These are phyloP conservation scores for Oegoconia quadripuncta DNA, from an alignment of 2,888 invertebrate species.

Conservation along the genomic window DNA sequence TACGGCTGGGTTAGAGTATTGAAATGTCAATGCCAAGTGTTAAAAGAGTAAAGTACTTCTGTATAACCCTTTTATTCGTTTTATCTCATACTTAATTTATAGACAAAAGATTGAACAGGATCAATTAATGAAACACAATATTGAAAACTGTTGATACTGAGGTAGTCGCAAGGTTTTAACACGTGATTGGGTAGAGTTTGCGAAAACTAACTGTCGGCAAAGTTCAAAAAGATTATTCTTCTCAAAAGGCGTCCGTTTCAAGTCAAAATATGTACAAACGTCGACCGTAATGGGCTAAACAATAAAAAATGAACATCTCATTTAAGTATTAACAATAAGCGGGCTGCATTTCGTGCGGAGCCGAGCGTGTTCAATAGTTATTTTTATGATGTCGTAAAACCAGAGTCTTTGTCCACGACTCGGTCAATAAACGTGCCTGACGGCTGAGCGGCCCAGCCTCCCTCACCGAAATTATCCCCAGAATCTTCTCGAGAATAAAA, in stretches of 20 bases:
- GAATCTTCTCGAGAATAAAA: conserved; percentile 4
- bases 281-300: conserved; percentile 62
- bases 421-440: conserved; percentile 54
- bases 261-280: conserved; percentile 77
- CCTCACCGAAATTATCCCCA: conserved; percentile 6
- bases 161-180: conserved; percentile 35
- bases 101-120: too few species aligned
- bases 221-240: conserved; percentile 44
- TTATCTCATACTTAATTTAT: too few species aligned
- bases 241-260: conserved; percentile 41
- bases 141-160: too few species aligned
- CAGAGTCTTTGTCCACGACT: conserved; percentile 63
- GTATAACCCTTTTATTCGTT: too few species aligned
- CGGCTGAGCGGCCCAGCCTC: not conserved
- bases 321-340: conserved; percentile 72
- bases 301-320: conserved; percentile 75
- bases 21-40: too few species aligned
- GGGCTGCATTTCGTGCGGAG: conserved; percentile 59
- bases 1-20: not conserved
- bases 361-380: conserved; percentile 57
- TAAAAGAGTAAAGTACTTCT: too few species aligned
- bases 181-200: conserved; percentile 61
- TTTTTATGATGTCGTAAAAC: conserved; percentile 67
- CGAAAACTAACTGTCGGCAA: conserved; percentile 52
- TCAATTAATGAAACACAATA: too few species aligned